phyloP scores from a whole-genome alignment of 2,888 invertebrate species.

The Hyposoter didymator region DNA sequence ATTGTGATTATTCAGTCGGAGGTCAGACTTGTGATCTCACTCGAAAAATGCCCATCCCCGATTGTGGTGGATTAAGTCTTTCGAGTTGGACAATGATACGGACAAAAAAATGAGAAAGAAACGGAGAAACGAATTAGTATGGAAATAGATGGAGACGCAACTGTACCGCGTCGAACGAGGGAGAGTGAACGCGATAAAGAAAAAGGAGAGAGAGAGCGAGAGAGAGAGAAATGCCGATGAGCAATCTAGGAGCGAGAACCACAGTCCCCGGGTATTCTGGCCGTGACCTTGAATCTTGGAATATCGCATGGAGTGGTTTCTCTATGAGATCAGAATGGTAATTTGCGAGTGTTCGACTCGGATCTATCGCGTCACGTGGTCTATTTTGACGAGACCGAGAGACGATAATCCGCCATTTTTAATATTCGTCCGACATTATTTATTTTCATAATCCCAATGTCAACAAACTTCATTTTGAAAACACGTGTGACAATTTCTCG shows the following conservation, averaged over 20 bases:
- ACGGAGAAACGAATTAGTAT: not conserved
- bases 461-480: conserved; percentile 8
- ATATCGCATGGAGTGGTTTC: conserved; percentile 30
- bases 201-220: conserved; percentile 8
- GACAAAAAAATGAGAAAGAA: not conserved
- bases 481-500: not conserved
- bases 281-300: conserved; percentile 64
- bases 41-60: conserved; percentile 24
- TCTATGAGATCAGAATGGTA: conserved; percentile 35
- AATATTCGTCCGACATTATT: not conserved
- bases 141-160: conserved; percentile 16
- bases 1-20: conserved; percentile 1
- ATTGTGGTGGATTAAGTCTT: not conserved
- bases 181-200: conserved; percentile 12
- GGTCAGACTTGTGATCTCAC: conserved; percentile 6
- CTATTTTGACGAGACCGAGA: conserved; percentile 19
- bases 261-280: conserved; percentile 53
- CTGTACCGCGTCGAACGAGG: conserved; percentile 37
- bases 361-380: conserved; percentile 21
- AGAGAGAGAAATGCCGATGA: conserved; percentile 39
- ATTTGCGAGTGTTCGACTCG: conserved; percentile 39
- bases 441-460: not conserved
- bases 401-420: conserved; percentile 8
- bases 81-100: conserved; percentile 2
- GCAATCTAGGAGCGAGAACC: conserved; percentile 41